phyloP scores from a whole-genome alignment of 2,888 invertebrate species.

The Archaeoteleia sp. region DNA sequence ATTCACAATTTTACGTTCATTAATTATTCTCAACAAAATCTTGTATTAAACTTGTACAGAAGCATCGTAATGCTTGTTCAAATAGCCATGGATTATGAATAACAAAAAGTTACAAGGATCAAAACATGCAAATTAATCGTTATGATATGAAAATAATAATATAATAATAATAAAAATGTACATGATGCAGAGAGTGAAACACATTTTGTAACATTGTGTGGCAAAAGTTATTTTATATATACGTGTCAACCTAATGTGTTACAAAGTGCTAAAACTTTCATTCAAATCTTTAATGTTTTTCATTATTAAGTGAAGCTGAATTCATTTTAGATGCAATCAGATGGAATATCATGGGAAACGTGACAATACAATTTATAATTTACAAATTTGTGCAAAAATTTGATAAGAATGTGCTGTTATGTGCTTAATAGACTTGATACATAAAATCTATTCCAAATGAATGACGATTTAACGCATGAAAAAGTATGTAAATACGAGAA shows the following conservation, averaged over 20 bases:
- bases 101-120: conserved; percentile 44
- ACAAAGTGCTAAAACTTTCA: no score
- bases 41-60: no score
- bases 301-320: no score
- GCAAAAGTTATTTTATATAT: no score
- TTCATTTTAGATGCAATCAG: no score
- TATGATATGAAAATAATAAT: conserved; percentile 8
- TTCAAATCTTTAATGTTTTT: no score
- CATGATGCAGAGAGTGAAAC: conserved; percentile 32
- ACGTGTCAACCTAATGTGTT: no score
- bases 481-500: no score
- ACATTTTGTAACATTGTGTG: no score
- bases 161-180: conserved; percentile 26
- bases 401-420: neutral
- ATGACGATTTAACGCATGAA: neutral
- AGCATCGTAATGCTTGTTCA: conserved; percentile 5
- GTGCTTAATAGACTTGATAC: neutral
- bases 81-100: conserved; percentile 25
- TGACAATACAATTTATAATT: neutral
- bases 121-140: conserved; percentile 40
- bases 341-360: no score
- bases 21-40: no score
- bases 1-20: no score
- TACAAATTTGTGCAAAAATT: neutral
- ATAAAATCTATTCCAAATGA: neutral